A percentile compares a stretch with the other conserved stretches of the same genome.
phyloP scores from a whole-genome alignment of 2,797 vertebrate species.

The Diglossa cyanea region DNA sequence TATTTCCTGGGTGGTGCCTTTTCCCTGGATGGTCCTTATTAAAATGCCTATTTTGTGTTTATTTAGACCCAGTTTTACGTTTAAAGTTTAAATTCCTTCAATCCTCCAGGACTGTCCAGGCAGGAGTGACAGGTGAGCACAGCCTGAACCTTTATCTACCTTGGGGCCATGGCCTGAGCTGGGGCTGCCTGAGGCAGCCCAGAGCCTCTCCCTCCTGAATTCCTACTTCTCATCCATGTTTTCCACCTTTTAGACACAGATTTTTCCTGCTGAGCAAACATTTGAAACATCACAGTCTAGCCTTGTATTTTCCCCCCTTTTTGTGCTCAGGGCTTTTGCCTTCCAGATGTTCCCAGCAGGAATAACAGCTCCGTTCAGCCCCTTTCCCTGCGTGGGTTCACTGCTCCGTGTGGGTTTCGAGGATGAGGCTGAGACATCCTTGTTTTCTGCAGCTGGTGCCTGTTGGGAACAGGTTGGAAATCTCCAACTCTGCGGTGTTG shows the following conservation, averaged over 20 bases:
- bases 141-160: neutral
- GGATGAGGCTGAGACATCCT: neutral
- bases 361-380: neutral
- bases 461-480: rapidly evolving
- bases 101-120: neutral
- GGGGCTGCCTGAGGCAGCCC: neutral
- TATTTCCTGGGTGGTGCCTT: neutral
- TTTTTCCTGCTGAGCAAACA: neutral
- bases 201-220: neutral
- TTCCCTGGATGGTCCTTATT: neutral
- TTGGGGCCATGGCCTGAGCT: rapidly evolving
- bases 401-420: rapidly evolving
- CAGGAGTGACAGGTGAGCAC: neutral
- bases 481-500: neutral
- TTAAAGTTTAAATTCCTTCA: neutral
- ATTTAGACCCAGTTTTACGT: neutral
- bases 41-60: neutral
- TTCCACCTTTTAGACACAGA: neutral
- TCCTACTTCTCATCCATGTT: neutral
- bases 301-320: neutral
- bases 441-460: neutral
- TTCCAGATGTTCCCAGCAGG: neutral
- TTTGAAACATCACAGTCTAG: neutral
- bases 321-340: neutral
- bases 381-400: neutral